Base-by-base conservation (phyloP, 2,113 vertebrate genomes). In the Spizaetus ornatus region DNA sequence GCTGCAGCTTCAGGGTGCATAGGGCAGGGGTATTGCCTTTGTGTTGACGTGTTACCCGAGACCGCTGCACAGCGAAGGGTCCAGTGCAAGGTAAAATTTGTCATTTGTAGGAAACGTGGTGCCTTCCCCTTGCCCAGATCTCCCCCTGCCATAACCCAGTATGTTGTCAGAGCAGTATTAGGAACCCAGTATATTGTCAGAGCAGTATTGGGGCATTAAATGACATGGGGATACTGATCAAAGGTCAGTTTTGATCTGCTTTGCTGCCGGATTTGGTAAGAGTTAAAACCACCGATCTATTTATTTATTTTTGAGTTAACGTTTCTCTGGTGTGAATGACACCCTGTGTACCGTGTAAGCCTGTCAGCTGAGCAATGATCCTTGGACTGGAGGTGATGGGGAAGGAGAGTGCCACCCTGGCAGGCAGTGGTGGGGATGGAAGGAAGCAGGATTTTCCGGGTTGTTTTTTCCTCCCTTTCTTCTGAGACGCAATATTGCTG, bases 41-140 rank as follows among this genome's bases (percentile, higher is more conserved):
- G 3, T 25, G 26, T 27, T 26, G 73, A n/a, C 0, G 0, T 55
- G 47, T 50, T 67, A 34, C 47, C 19, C 0, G 1, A 38, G 61
- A 9, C 53, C 16, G 16, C 47, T 38, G 53, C 27, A 7, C 27
- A 36, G 47, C 36, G 36, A 29, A 48, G n/a, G 13, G 40, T 67
- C 45, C 52, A 20, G 16, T 36, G 53, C 40, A 21, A 43, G 48
- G 69, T 62, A 47, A 59, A 70, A 40, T 45, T 26, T 18, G 38
- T 77, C 5, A 7, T 59, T 71, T 81, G 62, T 40, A 32, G 69
- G 55, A 76, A 38, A 52, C 16, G 27, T 7, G n/a, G 11, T 61
- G 48, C 69, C 34, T 58, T 79, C 50, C 66, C 7, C 11, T 74
- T 65, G 50, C 38, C 20, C 32, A n/a, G 13, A 56, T 32, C 7